Conservation (phyloP, 1,140 invertebrate genomes). For the Drosophila prosaltans region DNA sequence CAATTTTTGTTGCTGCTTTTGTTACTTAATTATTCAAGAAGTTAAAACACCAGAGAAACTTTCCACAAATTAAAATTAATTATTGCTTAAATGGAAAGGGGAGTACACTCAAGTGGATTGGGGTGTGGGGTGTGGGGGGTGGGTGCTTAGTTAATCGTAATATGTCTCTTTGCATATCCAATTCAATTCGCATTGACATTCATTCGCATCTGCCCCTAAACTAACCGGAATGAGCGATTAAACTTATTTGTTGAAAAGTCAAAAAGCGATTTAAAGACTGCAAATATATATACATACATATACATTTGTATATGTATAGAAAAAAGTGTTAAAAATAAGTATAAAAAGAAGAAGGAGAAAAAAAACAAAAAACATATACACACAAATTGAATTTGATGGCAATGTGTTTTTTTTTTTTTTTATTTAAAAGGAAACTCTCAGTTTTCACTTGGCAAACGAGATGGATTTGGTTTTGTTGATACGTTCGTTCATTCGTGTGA, state of each 20-base stretch:
- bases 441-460: conserved; percentile 54
- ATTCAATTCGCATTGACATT: conserved; percentile 17
- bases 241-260: conserved; percentile 43
- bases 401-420: conserved; percentile 25
- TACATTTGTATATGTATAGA: background rate
- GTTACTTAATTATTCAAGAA: conserved; percentile 33
- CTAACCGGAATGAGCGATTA: conserved; percentile 64
- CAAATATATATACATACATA: conserved; percentile 16
- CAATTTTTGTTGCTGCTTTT: conserved; percentile 27
- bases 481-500: conserved; percentile 24
- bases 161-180: conserved; percentile 8
- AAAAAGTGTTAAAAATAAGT: background rate
- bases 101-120: background rate
- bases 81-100: too few species aligned
- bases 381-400: conserved; percentile 54
- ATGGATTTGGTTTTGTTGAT: conserved; percentile 7
- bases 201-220: conserved; percentile 6
- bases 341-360: conserved; percentile 20
- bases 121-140: background rate
- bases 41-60: conserved; percentile 15
- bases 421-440: conserved; percentile 58
- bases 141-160: background rate
- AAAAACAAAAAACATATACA: conserved; percentile 23
- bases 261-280: background rate
- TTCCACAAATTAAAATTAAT: background rate